phyloP scores from a whole-genome alignment of 2,797 vertebrate species.

The Pitangus sulphuratus region DNA sequence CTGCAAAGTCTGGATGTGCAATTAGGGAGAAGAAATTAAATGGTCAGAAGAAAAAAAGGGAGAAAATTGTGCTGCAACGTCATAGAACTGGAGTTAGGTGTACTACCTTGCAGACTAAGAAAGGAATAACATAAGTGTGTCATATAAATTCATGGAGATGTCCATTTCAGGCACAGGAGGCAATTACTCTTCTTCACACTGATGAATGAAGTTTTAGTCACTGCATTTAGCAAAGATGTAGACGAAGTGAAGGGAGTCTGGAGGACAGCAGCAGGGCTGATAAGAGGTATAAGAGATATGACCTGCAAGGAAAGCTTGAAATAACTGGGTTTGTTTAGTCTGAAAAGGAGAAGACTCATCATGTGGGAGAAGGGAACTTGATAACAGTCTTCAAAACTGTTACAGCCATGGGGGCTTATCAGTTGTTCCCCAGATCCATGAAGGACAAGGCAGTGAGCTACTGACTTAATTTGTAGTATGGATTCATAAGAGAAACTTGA shows the following conservation, averaged over 20 bases:
- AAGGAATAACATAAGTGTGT: not conserved
- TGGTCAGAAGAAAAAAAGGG: not conserved
- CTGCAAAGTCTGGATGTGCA: not conserved
- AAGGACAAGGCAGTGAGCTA: not conserved
- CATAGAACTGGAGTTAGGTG: not conserved
- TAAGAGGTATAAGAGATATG: slow-evolving; percentile 27
- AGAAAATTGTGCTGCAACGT: not conserved
- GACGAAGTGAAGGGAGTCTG: not conserved
- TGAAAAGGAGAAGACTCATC: not conserved
- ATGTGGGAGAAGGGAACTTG: not conserved
- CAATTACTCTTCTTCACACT: not conserved
- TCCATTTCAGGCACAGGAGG: not conserved
- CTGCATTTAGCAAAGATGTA: not conserved
- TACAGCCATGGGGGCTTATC: not conserved
- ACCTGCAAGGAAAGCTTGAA: slow-evolving; percentile 25
- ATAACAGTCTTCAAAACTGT: not conserved
- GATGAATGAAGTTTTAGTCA: not conserved
- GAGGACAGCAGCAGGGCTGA: slow-evolving; percentile 14
- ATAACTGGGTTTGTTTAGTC: slow-evolving; percentile 56
- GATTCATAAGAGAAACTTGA: not conserved
- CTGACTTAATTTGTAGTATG: not conserved
- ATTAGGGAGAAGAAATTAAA: not conserved
- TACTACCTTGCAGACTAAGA: not conserved
- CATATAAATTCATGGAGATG: not conserved
- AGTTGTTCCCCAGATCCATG: not conserved